Evolutionary conservation across 2,888 invertebrate species (phyloP).

Genomic region (Meghimatium bilineatum): DNA sequence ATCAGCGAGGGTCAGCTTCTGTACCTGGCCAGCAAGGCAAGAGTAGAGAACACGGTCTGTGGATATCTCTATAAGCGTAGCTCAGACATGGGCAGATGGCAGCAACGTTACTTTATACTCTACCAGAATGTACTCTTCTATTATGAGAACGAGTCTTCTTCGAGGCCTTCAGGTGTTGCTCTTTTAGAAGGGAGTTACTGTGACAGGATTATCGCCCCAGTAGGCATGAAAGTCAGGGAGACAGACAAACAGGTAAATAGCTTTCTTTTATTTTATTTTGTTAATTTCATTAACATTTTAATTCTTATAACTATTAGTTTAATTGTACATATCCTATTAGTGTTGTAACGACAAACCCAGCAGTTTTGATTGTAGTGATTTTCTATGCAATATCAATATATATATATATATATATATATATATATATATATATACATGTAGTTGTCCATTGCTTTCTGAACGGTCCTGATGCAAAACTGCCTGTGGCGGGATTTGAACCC

Average conservation of each 20-base stretch:
- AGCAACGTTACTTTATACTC: constrained; percentile 79
- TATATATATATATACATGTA: too few species aligned
- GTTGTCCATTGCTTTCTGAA: too few species aligned
- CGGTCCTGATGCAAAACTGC: too few species aligned
- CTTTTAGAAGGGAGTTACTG: constrained; percentile 91
- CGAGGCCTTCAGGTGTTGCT: constrained; percentile 88
- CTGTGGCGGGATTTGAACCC: too few species aligned
- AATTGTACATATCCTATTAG: too few species aligned
- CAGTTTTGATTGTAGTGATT: too few species aligned
- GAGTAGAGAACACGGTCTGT: constrained; percentile 87
- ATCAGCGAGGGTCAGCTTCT: constrained; percentile 89
- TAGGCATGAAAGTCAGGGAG: constrained; percentile 68
- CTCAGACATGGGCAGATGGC: constrained; percentile 92
- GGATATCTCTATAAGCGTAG: constrained; percentile 91
- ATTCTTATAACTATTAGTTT: too few species aligned
- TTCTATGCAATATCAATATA: too few species aligned
- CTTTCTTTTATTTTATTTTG: too few species aligned
- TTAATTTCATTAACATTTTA: too few species aligned
- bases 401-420: too few species aligned
- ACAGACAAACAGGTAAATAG: constrained; percentile 75
- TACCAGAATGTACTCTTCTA: constrained; percentile 92
- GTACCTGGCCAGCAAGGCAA: constrained; percentile 90
- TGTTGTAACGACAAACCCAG: too few species aligned
- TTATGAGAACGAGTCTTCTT: constrained; percentile 89
- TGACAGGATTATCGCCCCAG: constrained; percentile 73